Evolutionary conservation across 2,888 invertebrate species (phyloP).

Genomic region (Spicauda simplicius): DNA sequence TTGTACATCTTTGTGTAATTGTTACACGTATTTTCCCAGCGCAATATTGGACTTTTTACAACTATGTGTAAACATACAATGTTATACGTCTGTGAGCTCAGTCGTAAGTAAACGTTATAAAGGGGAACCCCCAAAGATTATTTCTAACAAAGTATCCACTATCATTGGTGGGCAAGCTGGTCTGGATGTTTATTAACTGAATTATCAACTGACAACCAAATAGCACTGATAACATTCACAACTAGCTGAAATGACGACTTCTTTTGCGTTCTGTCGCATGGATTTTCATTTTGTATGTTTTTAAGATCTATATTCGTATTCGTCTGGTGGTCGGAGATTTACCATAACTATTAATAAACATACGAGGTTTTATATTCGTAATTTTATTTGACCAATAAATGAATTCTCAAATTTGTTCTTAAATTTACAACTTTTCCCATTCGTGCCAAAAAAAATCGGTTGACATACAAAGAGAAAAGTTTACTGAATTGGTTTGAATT

Average conservation of each 20-base stretch:
- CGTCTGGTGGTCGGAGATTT: too few species aligned
- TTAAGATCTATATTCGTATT: too few species aligned
- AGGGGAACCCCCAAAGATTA: neutral
- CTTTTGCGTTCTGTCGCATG: too few species aligned
- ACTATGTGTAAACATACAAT: neutral
- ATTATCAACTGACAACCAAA: neutral
- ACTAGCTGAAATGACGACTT: neutral
- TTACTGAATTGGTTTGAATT: too few species aligned
- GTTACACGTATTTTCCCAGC: neutral
- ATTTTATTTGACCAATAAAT: too few species aligned
- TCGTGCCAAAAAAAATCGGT: too few species aligned
- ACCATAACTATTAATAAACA: too few species aligned
- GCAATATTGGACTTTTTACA: neutral
- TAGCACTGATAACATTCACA: neutral
- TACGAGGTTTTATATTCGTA: too few species aligned
- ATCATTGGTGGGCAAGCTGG: neutral
- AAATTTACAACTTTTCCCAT: too few species aligned
- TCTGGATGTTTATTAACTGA: neutral
- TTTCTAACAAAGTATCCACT: neutral
- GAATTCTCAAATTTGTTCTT: too few species aligned
- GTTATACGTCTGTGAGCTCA: neutral
- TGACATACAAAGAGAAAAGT: too few species aligned
- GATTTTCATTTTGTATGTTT: too few species aligned
- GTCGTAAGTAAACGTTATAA: neutral
- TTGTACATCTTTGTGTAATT: neutral